Percentiles rank a stretch among this genome's conserved stretches.
Conservation (phyloP, 2,888 invertebrate species). For the Hymenopus coronatus region DNA sequence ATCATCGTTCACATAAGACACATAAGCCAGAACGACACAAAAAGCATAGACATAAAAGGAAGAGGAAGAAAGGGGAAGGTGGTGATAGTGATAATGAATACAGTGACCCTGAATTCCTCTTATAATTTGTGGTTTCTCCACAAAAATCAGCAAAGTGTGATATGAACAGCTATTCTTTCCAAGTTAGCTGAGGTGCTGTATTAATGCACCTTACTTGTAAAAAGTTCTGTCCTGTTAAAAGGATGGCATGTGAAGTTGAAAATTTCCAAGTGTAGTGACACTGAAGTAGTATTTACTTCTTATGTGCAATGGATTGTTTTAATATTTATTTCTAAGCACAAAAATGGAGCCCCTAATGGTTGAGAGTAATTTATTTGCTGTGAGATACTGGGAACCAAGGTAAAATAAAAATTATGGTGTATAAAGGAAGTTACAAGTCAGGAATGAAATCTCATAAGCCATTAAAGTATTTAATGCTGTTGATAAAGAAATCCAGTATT, state of each 20-base stretch:
- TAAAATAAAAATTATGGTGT: background rate
- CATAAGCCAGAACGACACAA: constrained; percentile 46
- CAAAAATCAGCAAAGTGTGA: constrained; percentile 4
- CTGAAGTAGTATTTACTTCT: constrained; percentile 23
- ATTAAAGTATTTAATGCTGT: background rate
- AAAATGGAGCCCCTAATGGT: constrained; percentile 11
- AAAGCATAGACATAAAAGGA: constrained; percentile 54
- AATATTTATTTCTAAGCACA: constrained; percentile 34
- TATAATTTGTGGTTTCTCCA: constrained; percentile 19
- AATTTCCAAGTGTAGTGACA: background rate
- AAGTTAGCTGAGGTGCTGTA: background rate
- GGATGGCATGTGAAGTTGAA: background rate
- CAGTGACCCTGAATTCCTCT: constrained; percentile 56
- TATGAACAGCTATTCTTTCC: constrained; percentile 2
- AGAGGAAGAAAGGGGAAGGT: constrained; percentile 56
- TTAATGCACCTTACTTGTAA: background rate
- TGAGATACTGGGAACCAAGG: background rate
- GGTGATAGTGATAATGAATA: constrained; percentile 65
- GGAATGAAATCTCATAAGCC: background rate
- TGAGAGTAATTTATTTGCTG: constrained; percentile 24
- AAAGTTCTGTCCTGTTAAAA: constrained; percentile 2
- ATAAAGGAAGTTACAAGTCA: background rate
- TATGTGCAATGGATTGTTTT: constrained; percentile 33
- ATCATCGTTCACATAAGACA: constrained; percentile 42
- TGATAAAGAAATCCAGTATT: background rate